phyloP scores from a whole-genome alignment of 2,888 invertebrate species.

The Athalia circularis region DNA sequence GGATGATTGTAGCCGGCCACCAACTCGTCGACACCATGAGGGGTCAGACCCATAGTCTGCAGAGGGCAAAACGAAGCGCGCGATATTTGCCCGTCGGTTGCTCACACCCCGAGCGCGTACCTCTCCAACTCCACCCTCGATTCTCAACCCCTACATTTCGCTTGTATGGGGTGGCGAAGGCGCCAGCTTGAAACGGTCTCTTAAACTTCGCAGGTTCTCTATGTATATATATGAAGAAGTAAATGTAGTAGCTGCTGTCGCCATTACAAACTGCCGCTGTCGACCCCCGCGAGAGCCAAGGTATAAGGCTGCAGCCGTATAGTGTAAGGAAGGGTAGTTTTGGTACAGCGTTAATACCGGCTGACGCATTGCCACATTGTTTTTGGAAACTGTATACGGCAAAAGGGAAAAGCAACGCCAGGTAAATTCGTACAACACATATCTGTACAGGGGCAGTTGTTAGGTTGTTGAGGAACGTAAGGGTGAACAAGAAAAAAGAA shows the following conservation, averaged over 20 bases:
- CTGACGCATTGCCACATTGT: slow-evolving; percentile 39
- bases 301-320: too few relatives aligned
- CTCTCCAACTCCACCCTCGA: slow-evolving; percentile 52
- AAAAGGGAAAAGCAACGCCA: background rate
- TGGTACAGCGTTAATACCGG: slow-evolving; percentile 26
- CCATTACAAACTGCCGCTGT: slow-evolving; percentile 69
- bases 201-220: slow-evolving; percentile 66
- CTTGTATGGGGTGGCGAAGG: slow-evolving; percentile 59
- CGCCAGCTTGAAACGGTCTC: slow-evolving; percentile 74
- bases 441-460: background rate
- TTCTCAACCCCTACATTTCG: too few relatives aligned
- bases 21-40: slow-evolving; percentile 50
- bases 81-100: slow-evolving; percentile 60
- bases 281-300: background rate
- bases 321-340: too few relatives aligned
- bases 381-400: background rate
- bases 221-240: slow-evolving; percentile 50
- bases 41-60: slow-evolving; percentile 72
- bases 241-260: slow-evolving; percentile 72
- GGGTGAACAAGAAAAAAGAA: too few relatives aligned
- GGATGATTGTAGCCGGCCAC: slow-evolving; percentile 72
- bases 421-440: background rate
- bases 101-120: slow-evolving; percentile 55
- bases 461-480: too few relatives aligned
- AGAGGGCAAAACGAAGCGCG: slow-evolving; percentile 55